These are phyloP conservation scores for Aplodontia rufa DNA, from an alignment of 2,113 vertebrate species.

Conservation along the genomic window DNA sequence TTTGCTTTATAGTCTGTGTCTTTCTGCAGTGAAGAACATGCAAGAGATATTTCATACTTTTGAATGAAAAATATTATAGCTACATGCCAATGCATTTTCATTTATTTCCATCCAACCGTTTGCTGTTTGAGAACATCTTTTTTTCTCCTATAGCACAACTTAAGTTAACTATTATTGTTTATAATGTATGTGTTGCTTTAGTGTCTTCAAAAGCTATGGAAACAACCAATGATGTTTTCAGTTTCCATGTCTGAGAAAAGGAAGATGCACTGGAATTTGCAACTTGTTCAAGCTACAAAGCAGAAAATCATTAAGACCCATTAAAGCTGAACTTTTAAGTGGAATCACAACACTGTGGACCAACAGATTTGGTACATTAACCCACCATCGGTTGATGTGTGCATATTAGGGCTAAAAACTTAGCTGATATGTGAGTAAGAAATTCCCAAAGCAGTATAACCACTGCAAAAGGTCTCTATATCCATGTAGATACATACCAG, in stretches of 20 bases:
- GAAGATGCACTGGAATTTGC: neutral
- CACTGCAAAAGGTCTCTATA: neutral
- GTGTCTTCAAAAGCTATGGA: neutral
- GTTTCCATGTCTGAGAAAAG: neutral
- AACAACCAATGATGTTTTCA: neutral
- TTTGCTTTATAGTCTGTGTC: neutral
- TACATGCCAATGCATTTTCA: neutral
- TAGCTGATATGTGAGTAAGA: neutral
- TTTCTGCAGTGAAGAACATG: neutral
- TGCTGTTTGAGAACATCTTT: neutral
- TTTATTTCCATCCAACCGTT: neutral
- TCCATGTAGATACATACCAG: fast-evolving
- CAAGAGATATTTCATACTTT: neutral
- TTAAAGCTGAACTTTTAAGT: neutral
- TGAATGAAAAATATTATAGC: neutral
- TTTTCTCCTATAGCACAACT: neutral
- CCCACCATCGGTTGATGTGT: neutral
- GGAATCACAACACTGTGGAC: neutral
- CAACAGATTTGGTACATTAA: neutral
- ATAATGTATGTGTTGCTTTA: neutral
- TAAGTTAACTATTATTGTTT: neutral
- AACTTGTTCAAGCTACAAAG: neutral
- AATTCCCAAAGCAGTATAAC: neutral
- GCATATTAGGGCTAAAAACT: neutral
- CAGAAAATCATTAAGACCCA: neutral